phyloP scores from a whole-genome alignment of 1,140 invertebrate species.

The Eriocheir sinensis region DNA sequence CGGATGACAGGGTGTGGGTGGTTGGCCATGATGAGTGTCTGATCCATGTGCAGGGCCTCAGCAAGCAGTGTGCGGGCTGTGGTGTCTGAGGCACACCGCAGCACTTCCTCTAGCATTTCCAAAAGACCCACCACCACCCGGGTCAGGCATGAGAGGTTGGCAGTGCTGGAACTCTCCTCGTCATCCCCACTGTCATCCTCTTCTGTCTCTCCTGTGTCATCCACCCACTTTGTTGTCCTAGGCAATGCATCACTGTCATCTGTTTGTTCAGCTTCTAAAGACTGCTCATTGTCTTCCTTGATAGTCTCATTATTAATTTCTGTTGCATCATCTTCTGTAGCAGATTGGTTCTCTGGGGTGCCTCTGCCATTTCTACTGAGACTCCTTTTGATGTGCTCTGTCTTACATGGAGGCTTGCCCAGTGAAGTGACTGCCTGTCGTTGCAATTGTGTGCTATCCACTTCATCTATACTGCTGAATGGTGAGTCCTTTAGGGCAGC shows the following conservation, averaged over 20 bases:
- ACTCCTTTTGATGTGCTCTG: too few species aligned
- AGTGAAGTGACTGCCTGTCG: not conserved
- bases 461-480: not conserved
- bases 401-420: too few species aligned
- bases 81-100: slow-evolving; percentile 53
- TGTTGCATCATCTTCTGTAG: not conserved
- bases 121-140: slow-evolving; percentile 63
- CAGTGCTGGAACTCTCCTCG: slow-evolving; percentile 44
- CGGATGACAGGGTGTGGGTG: slow-evolving; percentile 65
- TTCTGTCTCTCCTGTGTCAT: slow-evolving; percentile 55
- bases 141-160: slow-evolving; percentile 45
- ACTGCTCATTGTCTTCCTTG: slow-evolving; percentile 3
- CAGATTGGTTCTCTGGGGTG: not conserved
- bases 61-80: slow-evolving; percentile 53
- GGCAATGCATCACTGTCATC: slow-evolving; percentile 1
- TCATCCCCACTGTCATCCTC: slow-evolving; percentile 65
- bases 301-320: not conserved
- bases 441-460: not conserved
- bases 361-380: too few species aligned
- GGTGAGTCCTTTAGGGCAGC: not conserved
- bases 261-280: slow-evolving; percentile 33
- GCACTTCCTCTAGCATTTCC: slow-evolving; percentile 48
- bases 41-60: slow-evolving; percentile 64
- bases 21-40: slow-evolving; percentile 64
- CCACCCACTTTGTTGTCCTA: slow-evolving; percentile 49